Evolutionary conservation across 2,888 invertebrate genomes (phyloP), one percentile per base, ranked within the genome.

Genomic region (Podotricha telesiphe): DNA sequence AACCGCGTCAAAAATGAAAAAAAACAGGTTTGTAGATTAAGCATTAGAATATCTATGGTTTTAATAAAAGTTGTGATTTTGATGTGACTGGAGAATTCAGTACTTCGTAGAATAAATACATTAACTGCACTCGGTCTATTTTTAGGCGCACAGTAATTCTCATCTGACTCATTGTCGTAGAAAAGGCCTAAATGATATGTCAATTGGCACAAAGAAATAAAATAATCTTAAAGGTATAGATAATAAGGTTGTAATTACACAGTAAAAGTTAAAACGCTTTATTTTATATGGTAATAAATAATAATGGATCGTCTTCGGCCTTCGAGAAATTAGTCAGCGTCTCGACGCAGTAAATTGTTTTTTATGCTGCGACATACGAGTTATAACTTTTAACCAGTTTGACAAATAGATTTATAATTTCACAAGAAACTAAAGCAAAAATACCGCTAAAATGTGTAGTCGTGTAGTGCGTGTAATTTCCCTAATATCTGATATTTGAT

Each of bases 281-380:
- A 82, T 86, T 86, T 85, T 85, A 87, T 88, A 88, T 80, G 86
- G 89, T 80, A 88, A 90, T 90, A 91, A 91, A 91, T 91, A 90
- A 91, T 90, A 90, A 89, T 89, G 90, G 88, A 86, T 88, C 88
- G 85, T 88, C 87, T 82, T 80, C 83, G 89, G 86, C 91, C 91
- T 92, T 92, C 88, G 86, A 78, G 84, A 86, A 88, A 88, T 91
- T 91, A 92, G 90, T 91, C 89, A 89, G 79, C 80, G 82, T 82
- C 82, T 80, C 78, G 79, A 62, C 77, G 79, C 76, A 77, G 78
- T 83, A 82, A 79, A 80, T 82, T 75, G 76, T 77, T 74, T 74
- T 80, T 76, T 76, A 76, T 76, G 69, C 71, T 55, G 70, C 59
- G 68, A 70, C 65, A 74, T 67, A 42, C 34, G 20, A 45, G 28